Base-by-base conservation (phyloP, 2,113 vertebrate genomes). In the Mungos mungo region DNA sequence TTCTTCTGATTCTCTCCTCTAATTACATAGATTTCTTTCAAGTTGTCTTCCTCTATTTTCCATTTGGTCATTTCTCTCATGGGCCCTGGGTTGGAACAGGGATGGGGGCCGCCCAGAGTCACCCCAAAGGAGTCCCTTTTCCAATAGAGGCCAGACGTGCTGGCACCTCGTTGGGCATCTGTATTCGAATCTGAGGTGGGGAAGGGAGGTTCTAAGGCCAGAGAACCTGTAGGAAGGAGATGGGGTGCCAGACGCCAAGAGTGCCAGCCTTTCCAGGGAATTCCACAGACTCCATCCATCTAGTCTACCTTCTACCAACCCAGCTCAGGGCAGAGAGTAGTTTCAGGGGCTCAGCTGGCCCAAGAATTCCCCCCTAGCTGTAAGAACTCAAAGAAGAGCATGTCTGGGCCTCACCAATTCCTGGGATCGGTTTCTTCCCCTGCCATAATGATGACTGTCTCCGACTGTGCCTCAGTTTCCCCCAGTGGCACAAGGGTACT, bases 401-500 rank as follows among this genome's bases (percentile, higher is more conserved):
- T 65, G 21, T 21, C 41, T 38, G 21, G 97, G 60, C 38, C 54
- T 63, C 60, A 63, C 47, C 45, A n/a, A 54, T 65, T 57, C 54
- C 47, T 90, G n/a, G 82, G 29, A 47, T 85, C 57, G 57, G 52
- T 89, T 66, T 31, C 65, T 21, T 65, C 35, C 19, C 11, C 66
- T 21, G 29, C 76, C 65, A 8, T 52, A 54, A 5, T 10, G 54
- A 68, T 63, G 38, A 9, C 38, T 41, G 0, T 81, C 31, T 68
- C 66, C 84, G 29, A 13, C 23, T 54, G 9, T 95, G 57, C 92
- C 93, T 96, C 84, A 87, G 87, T 97, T 94, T 97, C 87, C 92
- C 74, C 77, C 27, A 33, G 0, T 77, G 88, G 65, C 41, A 63
- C 63, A 52, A 38, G 38, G 50, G 0, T 41, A 41, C 45, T 89